Conservation (phyloP, 2,888 invertebrate genomes). For the Polymixis lichenea region DNA sequence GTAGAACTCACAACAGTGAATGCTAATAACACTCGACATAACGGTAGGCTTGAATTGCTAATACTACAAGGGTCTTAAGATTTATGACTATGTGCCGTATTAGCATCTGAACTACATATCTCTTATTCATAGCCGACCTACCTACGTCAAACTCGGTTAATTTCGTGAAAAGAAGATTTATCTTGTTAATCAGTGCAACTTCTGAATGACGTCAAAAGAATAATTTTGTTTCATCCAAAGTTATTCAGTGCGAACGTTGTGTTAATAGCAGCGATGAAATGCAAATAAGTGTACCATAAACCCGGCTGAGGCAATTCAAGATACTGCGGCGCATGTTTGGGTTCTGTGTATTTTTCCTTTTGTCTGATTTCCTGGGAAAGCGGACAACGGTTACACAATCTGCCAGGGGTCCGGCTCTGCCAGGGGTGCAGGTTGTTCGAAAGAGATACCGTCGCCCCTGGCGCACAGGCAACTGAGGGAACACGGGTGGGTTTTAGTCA, state of each 20-base stretch:
- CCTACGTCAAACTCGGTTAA: conserved; percentile 25
- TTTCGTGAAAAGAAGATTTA: conserved; percentile 27
- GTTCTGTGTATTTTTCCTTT: conserved; percentile 29
- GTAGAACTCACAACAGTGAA: conserved; percentile 16
- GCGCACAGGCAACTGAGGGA: too few relatives aligned
- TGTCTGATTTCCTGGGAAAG: too few relatives aligned
- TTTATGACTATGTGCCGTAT: conserved; percentile 29
- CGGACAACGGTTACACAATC: too few relatives aligned
- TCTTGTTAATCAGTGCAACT: conserved; percentile 40
- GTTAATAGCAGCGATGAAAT: conserved; percentile 54
- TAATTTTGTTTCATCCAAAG: conserved; percentile 45
- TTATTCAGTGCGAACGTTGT: conserved; percentile 43
- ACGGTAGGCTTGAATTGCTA: conserved; percentile 23
- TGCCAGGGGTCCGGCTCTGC: too few relatives aligned
- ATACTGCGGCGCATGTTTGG: conserved; percentile 5
- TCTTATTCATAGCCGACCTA: conserved; percentile 26
- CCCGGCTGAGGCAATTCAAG: conserved; percentile 15
- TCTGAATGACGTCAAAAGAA: conserved; percentile 54
- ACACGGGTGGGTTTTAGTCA: too few relatives aligned
- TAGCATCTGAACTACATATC: conserved; percentile 26
- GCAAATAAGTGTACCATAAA: conserved; percentile 53
- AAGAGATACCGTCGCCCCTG: too few relatives aligned
- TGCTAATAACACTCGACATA: conserved; percentile 17
- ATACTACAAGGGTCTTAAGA: conserved; percentile 31
- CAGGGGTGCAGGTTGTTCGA: too few relatives aligned